Evolutionary conservation across 2,888 invertebrate genomes (phyloP), one percentile per base, ranked within the genome.

Genomic region (Agonopterix heracliana): DNA sequence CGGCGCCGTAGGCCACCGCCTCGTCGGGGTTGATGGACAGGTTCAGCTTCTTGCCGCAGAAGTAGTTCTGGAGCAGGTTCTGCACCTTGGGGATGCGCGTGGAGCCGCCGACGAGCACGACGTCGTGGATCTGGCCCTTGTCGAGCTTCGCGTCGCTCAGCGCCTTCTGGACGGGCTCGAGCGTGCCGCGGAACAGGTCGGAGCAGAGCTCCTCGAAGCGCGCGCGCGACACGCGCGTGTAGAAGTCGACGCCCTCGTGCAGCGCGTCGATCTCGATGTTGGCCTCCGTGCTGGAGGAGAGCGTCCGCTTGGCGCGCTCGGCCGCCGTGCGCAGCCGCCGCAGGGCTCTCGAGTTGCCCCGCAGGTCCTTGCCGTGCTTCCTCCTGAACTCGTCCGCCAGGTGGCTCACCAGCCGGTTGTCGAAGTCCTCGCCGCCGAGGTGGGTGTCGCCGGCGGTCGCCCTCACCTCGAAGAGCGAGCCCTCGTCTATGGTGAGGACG

Each of bases 401-500:
- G 63, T 91, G 90, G 52, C 81, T 90, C 14, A 92, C 92, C 57
- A 93, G 71, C 47, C 91, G 71, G 66, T 90, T 91, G 64, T 90
- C 58, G 57, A 95, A 92, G 71, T 93, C 92, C 74, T 93, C 92
- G 38, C 92, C 92, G 13, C 92, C 92, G 55, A 92, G 75, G 69
- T 94, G 93, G 0, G 93, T 94, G 65, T 94, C 93, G 3, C 93
- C 93, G 1, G 93, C 92, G 0, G 94, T 94, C 0, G 93, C 89
- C 68, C 91, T 91, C 1, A 94, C 94, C 74, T 94, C 92, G 64
- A 94, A 94, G 55, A 93, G 73, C 1, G 92, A 91, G 0, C 95
- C 91, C 72, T 96, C 95, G 68, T 95, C 95, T 68, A 96, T 96
- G 44, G 94, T 92, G 42, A 96, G 81, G 57, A 96, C 93, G 46